These are phyloP conservation scores for Notamacropus eugenii DNA, from an alignment of 2,797 vertebrate genomes.

Conservation along the genomic window DNA sequence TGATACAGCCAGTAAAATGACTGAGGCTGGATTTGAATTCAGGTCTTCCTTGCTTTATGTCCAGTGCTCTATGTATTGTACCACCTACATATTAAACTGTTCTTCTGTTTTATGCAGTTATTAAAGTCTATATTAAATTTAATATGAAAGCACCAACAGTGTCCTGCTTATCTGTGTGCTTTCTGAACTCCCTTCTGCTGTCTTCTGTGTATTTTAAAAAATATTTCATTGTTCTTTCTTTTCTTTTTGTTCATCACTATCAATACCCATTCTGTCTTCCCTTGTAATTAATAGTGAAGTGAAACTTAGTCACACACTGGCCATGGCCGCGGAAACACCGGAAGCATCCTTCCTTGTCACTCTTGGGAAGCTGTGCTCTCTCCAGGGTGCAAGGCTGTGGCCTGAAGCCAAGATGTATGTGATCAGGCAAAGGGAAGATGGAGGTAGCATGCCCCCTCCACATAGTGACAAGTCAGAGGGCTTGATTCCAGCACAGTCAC, in stretches of 20 bases:
- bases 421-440: neutral
- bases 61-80: neutral
- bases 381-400: too few relatives aligned
- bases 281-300: neutral
- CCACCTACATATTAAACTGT: neutral
- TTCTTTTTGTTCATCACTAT: neutral
- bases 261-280: neutral
- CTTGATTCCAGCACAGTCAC: neutral
- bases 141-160: neutral
- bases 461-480: neutral
- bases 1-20: neutral
- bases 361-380: neutral
- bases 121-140: neutral
- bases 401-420: neutral
- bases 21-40: neutral
- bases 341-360: neutral
- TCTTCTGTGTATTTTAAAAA: neutral
- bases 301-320: too few relatives aligned
- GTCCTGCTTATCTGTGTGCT: neutral
- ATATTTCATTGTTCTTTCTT: neutral
- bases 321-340: neutral
- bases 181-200: neutral
- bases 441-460: neutral
- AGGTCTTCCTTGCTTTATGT: neutral
- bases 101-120: neutral